Evolutionary conservation across 2,113 vertebrate species (phyloP).

Genomic region (Apodemus speciosus): DNA sequence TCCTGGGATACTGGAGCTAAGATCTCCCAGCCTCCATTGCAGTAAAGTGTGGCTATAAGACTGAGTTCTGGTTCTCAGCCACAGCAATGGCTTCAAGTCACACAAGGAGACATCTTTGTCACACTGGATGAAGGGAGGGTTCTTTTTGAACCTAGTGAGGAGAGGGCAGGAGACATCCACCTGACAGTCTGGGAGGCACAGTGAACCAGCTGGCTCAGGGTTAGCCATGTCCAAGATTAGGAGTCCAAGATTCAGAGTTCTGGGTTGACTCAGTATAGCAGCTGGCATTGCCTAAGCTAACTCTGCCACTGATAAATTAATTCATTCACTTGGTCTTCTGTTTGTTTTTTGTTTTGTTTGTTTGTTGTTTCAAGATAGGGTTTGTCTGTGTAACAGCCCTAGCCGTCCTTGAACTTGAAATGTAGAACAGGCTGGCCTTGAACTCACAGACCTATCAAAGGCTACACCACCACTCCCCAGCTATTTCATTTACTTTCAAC

Average conservation of each 20-base stretch:
- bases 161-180: background rate
- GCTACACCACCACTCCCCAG: background rate
- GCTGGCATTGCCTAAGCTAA: background rate
- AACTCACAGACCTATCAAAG: background rate
- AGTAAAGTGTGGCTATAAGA: background rate
- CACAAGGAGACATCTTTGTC: background rate
- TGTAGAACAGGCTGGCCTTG: background rate
- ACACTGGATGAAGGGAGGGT: background rate
- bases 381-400: background rate
- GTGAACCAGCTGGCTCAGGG: background rate
- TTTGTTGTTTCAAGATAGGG: background rate
- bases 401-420: background rate
- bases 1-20: background rate
- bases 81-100: background rate
- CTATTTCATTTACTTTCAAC: background rate
- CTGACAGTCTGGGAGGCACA: background rate
- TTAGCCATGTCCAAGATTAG: background rate
- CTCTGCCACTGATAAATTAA: background rate
- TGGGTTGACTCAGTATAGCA: too few species aligned
- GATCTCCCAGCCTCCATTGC: background rate
- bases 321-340: background rate
- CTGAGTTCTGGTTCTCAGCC: background rate
- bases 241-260: background rate
- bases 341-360: background rate
- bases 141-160: background rate